Evolutionary conservation across 2,113 vertebrate species (phyloP), one percentile per base, ranked within the genome.

Genomic region (Dinomys branickii): DNA sequence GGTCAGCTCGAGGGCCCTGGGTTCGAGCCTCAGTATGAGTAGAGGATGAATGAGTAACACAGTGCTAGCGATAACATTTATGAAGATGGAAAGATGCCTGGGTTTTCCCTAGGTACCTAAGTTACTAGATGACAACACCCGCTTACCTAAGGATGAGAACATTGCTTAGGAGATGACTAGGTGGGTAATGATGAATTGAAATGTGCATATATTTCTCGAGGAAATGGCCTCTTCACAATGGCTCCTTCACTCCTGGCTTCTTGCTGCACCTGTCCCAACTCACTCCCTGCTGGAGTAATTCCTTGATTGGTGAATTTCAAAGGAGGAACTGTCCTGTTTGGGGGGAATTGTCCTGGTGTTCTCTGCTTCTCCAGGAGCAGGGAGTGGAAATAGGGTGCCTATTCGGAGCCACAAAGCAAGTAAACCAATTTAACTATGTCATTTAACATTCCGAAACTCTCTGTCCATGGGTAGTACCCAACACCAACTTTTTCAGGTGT

Each of bases 361-460:
- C 24, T 58, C 56, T 22, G 1, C 61, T 94, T 58, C 33, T 90
- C 41, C 38, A 65, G 47, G 54, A 90, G 19, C 59, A 85, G 30
- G 1, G 28, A 3, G 3, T 78, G 22, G 35, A 13, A 4, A 33
- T 7, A 88, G 35, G 47, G 20, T 94, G 38, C 47, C 78, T 85
- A 22, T 30, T 67, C 52, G 52, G 26, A 24, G 5, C 28, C 77
- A 52, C 30, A 87, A 75, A 88, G 30, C 78, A 52, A 86, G 17
- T 82, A 94, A 96, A n/a, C 50, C 14, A 94, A 16, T 35, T 73
- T 73, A 91, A 88, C 77, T 81, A 28, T 38, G 84, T 67, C 38
- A 16, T 78, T 88, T 85, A 65, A 16, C 41, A 61, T 85, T 73
- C 63, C 71, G 82, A 90, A 96, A 63, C 16, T 50, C 30, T 82